Evolutionary conservation across 2,113 vertebrate genomes (phyloP).

Genomic region (Colinus virginianus): DNA sequence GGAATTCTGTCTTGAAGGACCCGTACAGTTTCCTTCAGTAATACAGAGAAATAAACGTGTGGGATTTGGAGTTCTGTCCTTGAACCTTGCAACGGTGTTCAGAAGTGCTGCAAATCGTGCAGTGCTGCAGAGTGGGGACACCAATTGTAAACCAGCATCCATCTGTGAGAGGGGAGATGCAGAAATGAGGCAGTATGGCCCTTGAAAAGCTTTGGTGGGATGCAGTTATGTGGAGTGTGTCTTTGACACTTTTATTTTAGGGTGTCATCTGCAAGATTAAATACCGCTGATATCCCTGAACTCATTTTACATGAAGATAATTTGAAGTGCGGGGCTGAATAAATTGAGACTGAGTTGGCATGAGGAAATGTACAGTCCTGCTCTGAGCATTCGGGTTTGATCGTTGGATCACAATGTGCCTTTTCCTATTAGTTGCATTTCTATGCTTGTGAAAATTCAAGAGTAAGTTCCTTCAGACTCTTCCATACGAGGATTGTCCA

Average conservation of each 20-base stretch:
- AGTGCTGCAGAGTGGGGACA: neutral
- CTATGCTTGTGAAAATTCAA: rapidly evolving
- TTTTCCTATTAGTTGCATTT: neutral
- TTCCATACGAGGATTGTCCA: neutral
- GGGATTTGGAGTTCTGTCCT: neutral
- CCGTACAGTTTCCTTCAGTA: neutral
- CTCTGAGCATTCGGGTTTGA: neutral
- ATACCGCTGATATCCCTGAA: neutral
- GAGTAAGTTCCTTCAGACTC: neutral
- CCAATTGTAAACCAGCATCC: neutral
- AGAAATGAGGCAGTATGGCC: no score
- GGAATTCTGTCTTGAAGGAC: neutral
- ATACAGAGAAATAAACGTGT: neutral
- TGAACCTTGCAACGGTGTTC: neutral
- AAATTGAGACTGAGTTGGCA: neutral
- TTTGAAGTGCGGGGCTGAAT: neutral
- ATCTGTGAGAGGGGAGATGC: neutral
- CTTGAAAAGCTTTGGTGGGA: neutral
- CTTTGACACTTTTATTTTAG: neutral
- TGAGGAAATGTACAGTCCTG: neutral
- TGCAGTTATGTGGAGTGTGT: neutral
- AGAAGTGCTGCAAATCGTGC: neutral
- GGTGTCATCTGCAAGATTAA: neutral
- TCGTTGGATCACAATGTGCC: neutral
- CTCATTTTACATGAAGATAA: neutral